Conservation (phyloP, 2,113 vertebrate genomes). For the Gadus macrocephalus region DNA sequence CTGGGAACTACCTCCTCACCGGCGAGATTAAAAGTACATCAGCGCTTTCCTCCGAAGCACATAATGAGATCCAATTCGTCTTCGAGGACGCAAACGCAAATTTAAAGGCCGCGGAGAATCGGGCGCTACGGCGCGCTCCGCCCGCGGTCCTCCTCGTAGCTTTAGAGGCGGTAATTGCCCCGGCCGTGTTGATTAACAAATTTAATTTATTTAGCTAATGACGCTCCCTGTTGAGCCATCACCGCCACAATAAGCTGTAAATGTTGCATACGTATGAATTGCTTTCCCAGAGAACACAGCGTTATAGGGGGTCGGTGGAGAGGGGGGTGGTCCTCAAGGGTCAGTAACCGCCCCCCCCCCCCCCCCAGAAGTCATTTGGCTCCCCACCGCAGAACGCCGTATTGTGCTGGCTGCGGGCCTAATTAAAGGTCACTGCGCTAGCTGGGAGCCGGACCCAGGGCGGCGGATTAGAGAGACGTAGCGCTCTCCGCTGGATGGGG, state of each 20-base stretch:
- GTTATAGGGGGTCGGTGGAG: constrained; percentile 10
- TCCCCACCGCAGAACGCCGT: constrained; percentile 28
- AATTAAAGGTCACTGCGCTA: constrained; percentile 62
- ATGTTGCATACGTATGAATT: constrained; percentile 39
- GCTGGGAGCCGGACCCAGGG: constrained; percentile 42
- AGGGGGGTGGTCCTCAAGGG: constrained; percentile 20
- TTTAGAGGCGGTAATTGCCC: no score
- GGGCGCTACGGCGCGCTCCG: no score
- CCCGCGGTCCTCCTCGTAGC: no score
- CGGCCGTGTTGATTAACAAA: constrained; percentile 28
- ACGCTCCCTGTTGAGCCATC: constrained; percentile 25
- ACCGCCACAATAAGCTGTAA: constrained; percentile 4
- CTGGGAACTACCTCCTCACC: no score
- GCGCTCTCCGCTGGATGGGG: constrained; percentile 18
- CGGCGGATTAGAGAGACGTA: constrained; percentile 50
- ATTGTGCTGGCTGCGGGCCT: constrained; percentile 41
- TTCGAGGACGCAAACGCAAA: no score
- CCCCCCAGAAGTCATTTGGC: constrained; percentile 20
- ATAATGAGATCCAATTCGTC: no score
- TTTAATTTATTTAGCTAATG: constrained; percentile 24
- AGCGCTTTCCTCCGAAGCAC: no score
- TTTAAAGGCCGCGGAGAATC: no score
- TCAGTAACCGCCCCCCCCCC: constrained; percentile 21
- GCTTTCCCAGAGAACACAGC: constrained; percentile 20
- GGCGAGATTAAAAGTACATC: no score